Conservation (phyloP, 1,140 invertebrate species). For the Drosophila grimshawi region DNA sequence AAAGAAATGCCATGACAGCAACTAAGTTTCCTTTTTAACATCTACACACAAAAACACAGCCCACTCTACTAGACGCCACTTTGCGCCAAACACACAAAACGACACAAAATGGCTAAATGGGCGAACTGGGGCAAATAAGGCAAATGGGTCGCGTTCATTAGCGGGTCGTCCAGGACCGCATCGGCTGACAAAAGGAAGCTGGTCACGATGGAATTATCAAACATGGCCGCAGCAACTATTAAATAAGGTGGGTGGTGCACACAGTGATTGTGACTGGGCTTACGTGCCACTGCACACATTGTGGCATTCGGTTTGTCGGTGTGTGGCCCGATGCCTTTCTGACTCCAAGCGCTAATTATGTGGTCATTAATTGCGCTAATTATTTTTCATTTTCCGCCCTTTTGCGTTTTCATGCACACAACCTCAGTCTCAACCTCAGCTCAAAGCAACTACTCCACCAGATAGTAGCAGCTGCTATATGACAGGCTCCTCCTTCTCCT, state of each 20-base stretch:
- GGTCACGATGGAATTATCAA: constrained; percentile 78
- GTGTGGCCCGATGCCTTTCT: constrained; percentile 21
- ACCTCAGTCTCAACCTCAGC: constrained; percentile 3
- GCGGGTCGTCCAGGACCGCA: constrained; percentile 39
- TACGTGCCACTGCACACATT: constrained; percentile 73
- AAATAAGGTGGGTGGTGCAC: constrained; percentile 32
- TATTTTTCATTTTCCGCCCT: constrained; percentile 77
- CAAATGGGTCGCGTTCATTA: constrained; percentile 52
- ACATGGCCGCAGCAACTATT: constrained; percentile 67
- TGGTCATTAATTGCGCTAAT: constrained; percentile 84
- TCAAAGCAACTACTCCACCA: neutral
- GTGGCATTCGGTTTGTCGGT: constrained; percentile 25
- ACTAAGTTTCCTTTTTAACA: constrained; percentile 63
- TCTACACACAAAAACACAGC: neutral
- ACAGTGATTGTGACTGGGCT: constrained; percentile 22
- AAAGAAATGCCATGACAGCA: constrained; percentile 79
- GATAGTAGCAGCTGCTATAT: neutral
- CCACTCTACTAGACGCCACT: constrained; percentile 14
- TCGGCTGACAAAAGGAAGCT: constrained; percentile 64
- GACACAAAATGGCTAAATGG: constrained; percentile 39
- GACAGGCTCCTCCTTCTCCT: neutral
- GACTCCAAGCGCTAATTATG: constrained; percentile 81
- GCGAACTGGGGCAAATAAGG: constrained; percentile 31
- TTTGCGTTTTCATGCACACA: constrained; percentile 38
- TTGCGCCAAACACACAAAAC: constrained; percentile 38